Evolutionary conservation across 2,797 vertebrate species (phyloP).

Genomic region (Steatocranus sp.): DNA sequence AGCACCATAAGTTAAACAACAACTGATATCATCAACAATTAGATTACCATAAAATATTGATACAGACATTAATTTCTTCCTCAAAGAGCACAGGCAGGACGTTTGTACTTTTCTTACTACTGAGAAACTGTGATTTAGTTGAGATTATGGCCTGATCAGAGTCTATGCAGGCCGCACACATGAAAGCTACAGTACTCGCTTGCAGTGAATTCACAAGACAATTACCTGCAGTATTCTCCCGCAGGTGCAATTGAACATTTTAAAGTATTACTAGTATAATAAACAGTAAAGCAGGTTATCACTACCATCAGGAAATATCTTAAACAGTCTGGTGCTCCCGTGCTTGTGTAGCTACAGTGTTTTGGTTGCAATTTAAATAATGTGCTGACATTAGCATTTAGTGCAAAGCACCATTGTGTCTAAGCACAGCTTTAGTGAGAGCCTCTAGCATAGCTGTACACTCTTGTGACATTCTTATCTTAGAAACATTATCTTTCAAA

Average conservation of each 20-base stretch:
- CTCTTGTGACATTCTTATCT: not conserved
- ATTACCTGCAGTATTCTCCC: not conserved
- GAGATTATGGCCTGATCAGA: not conserved
- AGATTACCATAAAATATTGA: not conserved
- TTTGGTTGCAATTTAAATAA: not conserved
- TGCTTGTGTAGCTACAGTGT: not conserved
- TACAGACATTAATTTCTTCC: not conserved
- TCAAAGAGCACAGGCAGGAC: not conserved
- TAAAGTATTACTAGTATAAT: not conserved
- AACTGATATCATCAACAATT: not conserved
- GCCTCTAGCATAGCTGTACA: not conserved
- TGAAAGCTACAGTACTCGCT: not conserved
- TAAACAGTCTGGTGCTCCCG: not conserved
- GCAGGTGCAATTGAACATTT: not conserved
- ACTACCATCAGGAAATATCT: not conserved
- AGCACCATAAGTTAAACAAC: not conserved
- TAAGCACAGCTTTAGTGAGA: not conserved
- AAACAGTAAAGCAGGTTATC: not conserved
- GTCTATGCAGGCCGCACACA: not conserved
- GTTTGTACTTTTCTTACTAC: not conserved
- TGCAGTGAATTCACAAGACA: not conserved
- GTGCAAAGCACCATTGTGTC: not conserved
- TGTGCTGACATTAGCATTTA: not conserved
- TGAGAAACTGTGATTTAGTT: not conserved
- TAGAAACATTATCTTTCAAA: not conserved